Percentiles rank a stretch among this genome's conserved stretches.
phyloP scores from a whole-genome alignment of 1,140 invertebrate species.

The Oryctes rhinoceros region DNA sequence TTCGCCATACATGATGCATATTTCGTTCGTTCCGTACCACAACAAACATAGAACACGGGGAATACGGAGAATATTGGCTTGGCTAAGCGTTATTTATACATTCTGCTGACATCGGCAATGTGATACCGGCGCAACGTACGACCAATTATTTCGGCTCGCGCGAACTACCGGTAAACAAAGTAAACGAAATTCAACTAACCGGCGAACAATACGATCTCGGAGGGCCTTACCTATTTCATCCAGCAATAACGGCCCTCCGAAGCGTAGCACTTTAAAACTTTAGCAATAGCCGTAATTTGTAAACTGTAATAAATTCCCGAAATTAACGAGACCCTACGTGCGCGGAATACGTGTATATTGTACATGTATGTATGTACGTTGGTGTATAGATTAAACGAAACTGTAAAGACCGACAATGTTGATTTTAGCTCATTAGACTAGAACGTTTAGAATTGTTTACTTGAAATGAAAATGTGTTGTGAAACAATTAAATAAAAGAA shows the following conservation, averaged over 20 bases:
- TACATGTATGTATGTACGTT: not conserved
- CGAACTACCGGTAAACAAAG: not conserved
- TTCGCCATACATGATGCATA: too few relatives aligned
- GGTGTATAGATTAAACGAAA: too few relatives aligned
- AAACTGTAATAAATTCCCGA: not conserved
- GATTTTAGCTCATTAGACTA: too few relatives aligned
- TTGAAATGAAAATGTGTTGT: too few relatives aligned
- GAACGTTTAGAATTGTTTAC: too few relatives aligned
- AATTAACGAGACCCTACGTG: not conserved
- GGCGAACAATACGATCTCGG: not conserved
- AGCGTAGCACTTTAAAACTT: not conserved
- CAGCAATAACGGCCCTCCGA: not conserved
- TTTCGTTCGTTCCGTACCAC: too few relatives aligned
- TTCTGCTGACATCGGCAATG: not conserved
- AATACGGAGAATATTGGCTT: too few relatives aligned
- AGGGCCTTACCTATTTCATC: slow-evolving; percentile 1
- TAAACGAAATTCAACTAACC: not conserved
- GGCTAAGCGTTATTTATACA: not conserved
- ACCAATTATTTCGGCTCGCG: not conserved
- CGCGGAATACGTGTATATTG: not conserved
- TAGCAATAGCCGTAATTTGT: not conserved
- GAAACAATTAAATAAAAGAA: too few relatives aligned
- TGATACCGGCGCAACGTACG: not conserved
- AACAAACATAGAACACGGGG: too few relatives aligned
- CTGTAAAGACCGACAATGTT: too few relatives aligned